Conservation (phyloP, 2,113 vertebrate species). For the Pluvianellus socialis region DNA sequence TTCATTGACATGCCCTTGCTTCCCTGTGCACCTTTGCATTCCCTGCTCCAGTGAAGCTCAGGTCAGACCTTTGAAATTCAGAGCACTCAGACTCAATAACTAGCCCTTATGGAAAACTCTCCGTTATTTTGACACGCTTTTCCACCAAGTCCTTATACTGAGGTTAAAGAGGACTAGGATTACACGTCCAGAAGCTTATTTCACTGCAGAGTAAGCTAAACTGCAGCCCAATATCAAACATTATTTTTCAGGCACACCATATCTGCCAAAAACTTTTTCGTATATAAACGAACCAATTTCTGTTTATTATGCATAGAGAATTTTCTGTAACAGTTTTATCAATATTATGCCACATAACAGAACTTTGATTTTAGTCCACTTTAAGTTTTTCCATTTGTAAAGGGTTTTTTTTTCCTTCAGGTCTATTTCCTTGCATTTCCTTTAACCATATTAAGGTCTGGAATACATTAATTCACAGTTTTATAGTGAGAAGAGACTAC, state of each 20-base stretch:
- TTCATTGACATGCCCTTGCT: background rate
- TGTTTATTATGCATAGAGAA: background rate
- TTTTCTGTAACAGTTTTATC: background rate
- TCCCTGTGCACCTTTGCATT: background rate
- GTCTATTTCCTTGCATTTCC: background rate
- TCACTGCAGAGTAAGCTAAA: background rate
- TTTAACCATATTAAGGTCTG: background rate
- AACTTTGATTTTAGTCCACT: background rate
- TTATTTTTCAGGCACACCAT: background rate
- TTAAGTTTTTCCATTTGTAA: background rate
- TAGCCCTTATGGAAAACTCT: background rate
- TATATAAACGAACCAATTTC: background rate
- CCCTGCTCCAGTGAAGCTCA: background rate
- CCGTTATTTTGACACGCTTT: background rate
- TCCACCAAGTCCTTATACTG: background rate
- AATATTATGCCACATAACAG: background rate
- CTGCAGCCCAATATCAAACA: background rate
- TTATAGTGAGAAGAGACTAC: background rate
- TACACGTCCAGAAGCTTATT: background rate
- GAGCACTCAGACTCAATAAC: background rate
- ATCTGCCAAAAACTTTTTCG: background rate
- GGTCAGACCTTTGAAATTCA: background rate
- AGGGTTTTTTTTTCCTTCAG: accelerated
- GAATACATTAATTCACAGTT: background rate
- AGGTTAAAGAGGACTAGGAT: background rate